Conservation (phyloP, 2,113 vertebrate species). For the Ictidomys tridecemlineatus region DNA sequence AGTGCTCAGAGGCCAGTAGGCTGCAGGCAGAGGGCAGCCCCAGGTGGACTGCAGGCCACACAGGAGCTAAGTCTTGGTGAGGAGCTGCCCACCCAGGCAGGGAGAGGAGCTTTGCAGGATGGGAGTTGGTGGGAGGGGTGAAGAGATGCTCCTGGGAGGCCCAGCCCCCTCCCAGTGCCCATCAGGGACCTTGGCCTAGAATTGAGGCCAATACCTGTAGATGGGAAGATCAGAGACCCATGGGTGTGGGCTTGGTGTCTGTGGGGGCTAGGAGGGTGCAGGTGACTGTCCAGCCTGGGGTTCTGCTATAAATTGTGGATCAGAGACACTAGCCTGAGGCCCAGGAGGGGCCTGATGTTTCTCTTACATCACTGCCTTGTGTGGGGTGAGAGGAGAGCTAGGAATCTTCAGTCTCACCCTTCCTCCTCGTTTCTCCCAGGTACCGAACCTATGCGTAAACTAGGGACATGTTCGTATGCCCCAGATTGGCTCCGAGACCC, state of each 20-base stretch:
- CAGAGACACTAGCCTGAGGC: neutral
- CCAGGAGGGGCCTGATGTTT: too few relatives aligned
- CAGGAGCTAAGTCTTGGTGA: neutral
- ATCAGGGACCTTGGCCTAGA: neutral
- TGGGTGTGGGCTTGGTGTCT: neutral
- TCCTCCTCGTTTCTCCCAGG: neutral
- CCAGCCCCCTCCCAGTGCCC: too few relatives aligned
- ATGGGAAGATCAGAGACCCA: neutral
- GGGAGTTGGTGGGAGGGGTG: fast-evolving
- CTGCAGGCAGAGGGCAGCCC: neutral
- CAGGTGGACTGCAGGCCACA: neutral
- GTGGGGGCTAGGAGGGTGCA: fast-evolving
- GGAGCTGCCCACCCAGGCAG: fast-evolving
- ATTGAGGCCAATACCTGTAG: neutral
- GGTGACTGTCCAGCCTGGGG: neutral
- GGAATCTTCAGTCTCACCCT: neutral
- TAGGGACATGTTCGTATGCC: neutral
- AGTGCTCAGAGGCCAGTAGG: neutral
- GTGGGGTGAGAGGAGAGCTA: neutral
- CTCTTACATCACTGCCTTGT: neutral
- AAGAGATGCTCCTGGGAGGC: fast-evolving
- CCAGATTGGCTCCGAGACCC: neutral
- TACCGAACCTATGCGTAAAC: neutral
- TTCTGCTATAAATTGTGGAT: neutral
- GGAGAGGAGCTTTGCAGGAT: neutral